Evolutionary conservation across 1,140 invertebrate species (phyloP).

Genomic region (Sesamia nonagrioides): DNA sequence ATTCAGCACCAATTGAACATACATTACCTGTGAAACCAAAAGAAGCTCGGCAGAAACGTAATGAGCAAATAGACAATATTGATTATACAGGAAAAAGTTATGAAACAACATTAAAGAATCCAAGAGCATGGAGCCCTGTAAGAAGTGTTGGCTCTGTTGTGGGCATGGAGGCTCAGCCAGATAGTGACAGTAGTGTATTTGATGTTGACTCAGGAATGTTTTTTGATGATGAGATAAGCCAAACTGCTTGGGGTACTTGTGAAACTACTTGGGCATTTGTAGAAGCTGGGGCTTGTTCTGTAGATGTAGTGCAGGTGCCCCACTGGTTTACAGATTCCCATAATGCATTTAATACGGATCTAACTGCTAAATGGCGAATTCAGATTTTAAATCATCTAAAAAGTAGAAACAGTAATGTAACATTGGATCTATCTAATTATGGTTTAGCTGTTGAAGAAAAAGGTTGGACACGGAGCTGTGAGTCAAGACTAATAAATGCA

Average conservation of each 20-base stretch:
- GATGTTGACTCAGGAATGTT: conserved; percentile 93
- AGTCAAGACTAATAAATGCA: conserved; percentile 90
- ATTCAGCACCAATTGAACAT: conserved; percentile 85
- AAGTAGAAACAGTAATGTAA: conserved; percentile 86
- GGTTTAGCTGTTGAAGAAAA: conserved; percentile 93
- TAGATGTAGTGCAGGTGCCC: conserved; percentile 91
- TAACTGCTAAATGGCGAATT: conserved; percentile 92
- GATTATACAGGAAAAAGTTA: conserved; percentile 90
- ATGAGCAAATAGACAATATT: conserved; percentile 78
- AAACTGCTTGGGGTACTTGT: conserved; percentile 92
- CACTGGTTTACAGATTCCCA: conserved; percentile 92
- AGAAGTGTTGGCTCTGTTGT: conserved; percentile 93
- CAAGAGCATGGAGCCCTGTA: conserved; percentile 94
- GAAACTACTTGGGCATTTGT: conserved; percentile 93
- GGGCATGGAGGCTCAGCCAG: conserved; percentile 93
- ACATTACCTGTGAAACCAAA: conserved; percentile 83
- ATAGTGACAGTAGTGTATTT: conserved; percentile 93
- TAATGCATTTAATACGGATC: conserved; percentile 88
- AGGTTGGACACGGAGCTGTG: conserved; percentile 94
- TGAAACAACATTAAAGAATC: conserved; percentile 91
- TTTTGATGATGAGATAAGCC: conserved; percentile 92
- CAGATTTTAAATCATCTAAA: conserved; percentile 92
- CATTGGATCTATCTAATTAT: conserved; percentile 88
- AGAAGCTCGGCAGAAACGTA: conserved; percentile 76
- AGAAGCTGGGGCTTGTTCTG: conserved; percentile 92